Base-by-base conservation (phyloP, 2,888 invertebrate genomes). In the Gonocerus acuteangulatus region DNA sequence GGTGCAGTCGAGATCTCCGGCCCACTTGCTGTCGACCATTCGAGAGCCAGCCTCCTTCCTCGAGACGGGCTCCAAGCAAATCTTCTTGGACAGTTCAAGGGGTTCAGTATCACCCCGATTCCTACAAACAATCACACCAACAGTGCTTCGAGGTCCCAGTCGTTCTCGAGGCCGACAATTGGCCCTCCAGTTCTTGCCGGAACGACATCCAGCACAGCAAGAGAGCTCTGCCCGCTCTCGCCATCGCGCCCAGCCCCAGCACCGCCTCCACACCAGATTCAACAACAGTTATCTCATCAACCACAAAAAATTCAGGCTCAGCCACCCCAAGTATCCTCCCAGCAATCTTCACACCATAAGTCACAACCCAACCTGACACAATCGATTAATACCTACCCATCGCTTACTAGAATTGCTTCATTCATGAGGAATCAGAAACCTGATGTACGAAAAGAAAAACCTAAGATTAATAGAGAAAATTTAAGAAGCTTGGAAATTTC, bases 401-500 rank as follows among this genome's bases (percentile, higher is more conserved):
- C 39, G 16, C 59, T 66, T 6, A 73, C 67, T 77, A 81, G 64
- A 80, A 82, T 71, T 7, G 68, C 70, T 1, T 70, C 70, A 9
- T 70, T 71, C 47, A 69, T 71, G 62, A 64, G 64, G 48, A 47
- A 52, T 15, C 66, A 67, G 42, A 65, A 68, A 47, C 59, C 56
- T 22, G 62, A 62, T 16, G 27, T 62, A 6, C 67, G 67, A 49
- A 61, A 62, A 21, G 65, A 67, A 7, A 81, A 60, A 81, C 76
- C 1, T 80, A 71, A 71, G 60, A 76, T 84, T 0, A 87, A 90
- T 70, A 85, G 86, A 70, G 84, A 83, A 13, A 78, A 84, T 0
- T 71, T 92, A 56, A 80, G 88, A 52, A 85, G 82, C 60, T 75
- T 91, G 54, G 86, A 89, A 72, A 92, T 93, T 69, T 92, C 92